These are phyloP conservation scores for Paramuricea clavata DNA, from an alignment of 92 coral and sea anemone genomes.

Conservation along the genomic window DNA sequence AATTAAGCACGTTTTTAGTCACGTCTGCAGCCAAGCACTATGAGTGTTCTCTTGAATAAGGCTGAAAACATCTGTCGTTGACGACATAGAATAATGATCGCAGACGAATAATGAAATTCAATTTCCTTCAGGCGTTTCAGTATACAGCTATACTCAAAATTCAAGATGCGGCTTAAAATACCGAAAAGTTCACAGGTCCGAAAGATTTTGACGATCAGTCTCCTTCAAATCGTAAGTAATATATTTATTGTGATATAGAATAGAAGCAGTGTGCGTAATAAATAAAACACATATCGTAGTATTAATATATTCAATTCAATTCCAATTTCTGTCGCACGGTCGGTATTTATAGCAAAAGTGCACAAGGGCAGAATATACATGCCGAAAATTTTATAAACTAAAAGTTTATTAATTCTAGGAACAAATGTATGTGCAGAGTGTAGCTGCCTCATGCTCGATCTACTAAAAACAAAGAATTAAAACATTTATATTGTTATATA, in stretches of 20 bases:
- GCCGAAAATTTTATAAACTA: too few species aligned
- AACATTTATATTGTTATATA: too few species aligned
- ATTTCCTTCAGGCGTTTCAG: neutral
- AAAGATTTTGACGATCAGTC: slow-evolving; percentile 10
- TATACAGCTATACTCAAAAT: neutral
- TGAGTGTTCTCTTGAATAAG: neutral
- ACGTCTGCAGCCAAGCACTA: neutral
- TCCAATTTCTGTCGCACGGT: neutral
- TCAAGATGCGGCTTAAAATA: neutral
- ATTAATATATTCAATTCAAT: neutral
- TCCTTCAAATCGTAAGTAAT: slow-evolving; percentile 31
- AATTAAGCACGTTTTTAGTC: neutral
- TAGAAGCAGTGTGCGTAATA: neutral
- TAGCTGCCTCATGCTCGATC: too few species aligned
- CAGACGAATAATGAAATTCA: neutral
- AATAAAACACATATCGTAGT: neutral
- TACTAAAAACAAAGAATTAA: too few species aligned
- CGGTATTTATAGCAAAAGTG: too few species aligned
- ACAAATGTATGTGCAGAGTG: too few species aligned
- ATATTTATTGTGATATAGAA: neutral
- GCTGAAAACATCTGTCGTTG: neutral
- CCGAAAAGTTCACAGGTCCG: slow-evolving; percentile 16
- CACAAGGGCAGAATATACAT: too few species aligned
- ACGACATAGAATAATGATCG: neutral
- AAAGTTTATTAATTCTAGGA: too few species aligned